These are phyloP conservation scores for Echinops telfairi DNA, from an alignment of 2,113 vertebrate genomes.

Conservation along the genomic window DNA sequence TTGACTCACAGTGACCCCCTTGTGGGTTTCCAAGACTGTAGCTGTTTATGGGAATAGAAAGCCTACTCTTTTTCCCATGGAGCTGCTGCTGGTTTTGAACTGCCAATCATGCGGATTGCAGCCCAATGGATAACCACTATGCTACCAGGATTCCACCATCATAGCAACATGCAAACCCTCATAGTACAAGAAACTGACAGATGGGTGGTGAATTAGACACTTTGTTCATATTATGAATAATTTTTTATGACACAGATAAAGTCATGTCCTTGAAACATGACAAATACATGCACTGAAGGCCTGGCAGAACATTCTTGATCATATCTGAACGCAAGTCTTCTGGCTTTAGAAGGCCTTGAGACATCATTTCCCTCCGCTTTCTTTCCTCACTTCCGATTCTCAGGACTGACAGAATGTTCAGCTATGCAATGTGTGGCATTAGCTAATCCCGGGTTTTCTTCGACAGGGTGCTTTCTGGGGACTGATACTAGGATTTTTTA, in stretches of 20 bases:
- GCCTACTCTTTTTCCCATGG: too few relatives aligned
- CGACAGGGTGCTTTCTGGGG: slow-evolving; percentile 96
- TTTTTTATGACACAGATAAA: not conserved
- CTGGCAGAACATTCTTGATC: not conserved
- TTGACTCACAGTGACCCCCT: too few relatives aligned
- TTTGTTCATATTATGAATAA: not conserved
- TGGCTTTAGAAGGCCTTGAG: not conserved
- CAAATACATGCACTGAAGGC: too few relatives aligned
- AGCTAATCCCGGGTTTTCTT: slow-evolving; percentile 31
- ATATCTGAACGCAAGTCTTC: not conserved
- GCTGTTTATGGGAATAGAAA: too few relatives aligned
- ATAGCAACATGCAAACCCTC: too few relatives aligned
- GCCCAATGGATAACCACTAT: not conserved
- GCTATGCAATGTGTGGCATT: not conserved
- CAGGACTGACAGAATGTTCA: not conserved
- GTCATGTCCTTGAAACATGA: not conserved
- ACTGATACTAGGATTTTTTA: slow-evolving; percentile 89
- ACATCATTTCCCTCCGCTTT: not conserved
- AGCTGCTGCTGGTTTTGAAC: too few relatives aligned
- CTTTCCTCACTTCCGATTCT: not conserved
- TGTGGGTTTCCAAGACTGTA: too few relatives aligned
- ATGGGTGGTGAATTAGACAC: not conserved
- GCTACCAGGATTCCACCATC: not conserved
- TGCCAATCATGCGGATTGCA: too few relatives aligned
- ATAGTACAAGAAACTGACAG: not conserved